Evolutionary conservation across 2,888 invertebrate species (phyloP).

Genomic region (Clusia tigrina): DNA sequence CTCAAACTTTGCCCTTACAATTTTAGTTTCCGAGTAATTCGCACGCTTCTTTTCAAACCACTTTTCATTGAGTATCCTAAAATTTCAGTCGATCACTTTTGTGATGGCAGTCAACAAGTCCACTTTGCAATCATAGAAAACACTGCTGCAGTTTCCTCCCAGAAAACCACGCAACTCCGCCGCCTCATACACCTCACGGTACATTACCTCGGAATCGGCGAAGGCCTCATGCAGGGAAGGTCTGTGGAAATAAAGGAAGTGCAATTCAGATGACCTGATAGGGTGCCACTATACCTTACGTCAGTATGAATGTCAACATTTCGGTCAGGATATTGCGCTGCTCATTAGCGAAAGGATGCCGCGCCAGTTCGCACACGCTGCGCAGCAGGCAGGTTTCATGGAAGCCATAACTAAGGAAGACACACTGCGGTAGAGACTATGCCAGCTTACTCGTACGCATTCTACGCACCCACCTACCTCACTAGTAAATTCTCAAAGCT

Average conservation of each 20-base stretch:
- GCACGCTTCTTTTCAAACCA: background rate
- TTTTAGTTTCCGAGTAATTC: background rate
- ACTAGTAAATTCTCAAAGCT: slow-evolving; percentile 48
- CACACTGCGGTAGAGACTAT: too few relatives aligned
- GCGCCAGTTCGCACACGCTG: slow-evolving; percentile 74
- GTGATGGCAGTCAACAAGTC: slow-evolving; percentile 48
- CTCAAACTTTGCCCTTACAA: too few relatives aligned
- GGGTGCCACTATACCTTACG: slow-evolving; percentile 67
- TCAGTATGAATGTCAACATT: slow-evolving; percentile 72
- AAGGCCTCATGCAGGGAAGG: slow-evolving; percentile 69
- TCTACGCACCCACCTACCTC: slow-evolving; percentile 32
- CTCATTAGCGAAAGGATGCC: slow-evolving; percentile 69
- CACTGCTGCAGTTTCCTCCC: slow-evolving; percentile 54
- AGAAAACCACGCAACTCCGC: slow-evolving; percentile 58
- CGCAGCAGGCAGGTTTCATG: slow-evolving; percentile 73
- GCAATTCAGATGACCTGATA: too few relatives aligned
- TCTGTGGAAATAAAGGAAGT: slow-evolving; percentile 50
- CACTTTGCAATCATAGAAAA: slow-evolving; percentile 54
- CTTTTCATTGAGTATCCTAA: background rate
- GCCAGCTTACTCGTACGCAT: too few relatives aligned
- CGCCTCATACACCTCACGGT: slow-evolving; percentile 51
- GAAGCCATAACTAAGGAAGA: slow-evolving; percentile 68
- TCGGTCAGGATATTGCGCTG: slow-evolving; percentile 71
- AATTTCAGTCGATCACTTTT: slow-evolving; percentile 32
- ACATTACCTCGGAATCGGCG: slow-evolving; percentile 64